phyloP scores from a whole-genome alignment of 2,888 invertebrate species.

The Drosophila suboccidentalis region DNA sequence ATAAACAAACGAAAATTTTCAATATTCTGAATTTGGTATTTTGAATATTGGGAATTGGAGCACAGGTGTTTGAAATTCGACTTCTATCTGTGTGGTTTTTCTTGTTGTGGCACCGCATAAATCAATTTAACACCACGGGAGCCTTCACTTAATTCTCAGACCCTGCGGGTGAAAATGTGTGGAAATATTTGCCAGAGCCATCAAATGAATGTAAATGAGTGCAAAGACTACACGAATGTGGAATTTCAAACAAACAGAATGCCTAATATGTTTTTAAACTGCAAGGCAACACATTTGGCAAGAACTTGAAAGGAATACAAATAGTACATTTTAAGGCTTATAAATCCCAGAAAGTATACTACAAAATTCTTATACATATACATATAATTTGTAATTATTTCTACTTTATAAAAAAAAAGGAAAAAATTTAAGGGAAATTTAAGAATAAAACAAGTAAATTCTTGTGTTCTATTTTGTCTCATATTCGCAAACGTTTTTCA shows the following conservation, averaged over 20 bases:
- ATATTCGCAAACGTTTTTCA: no score
- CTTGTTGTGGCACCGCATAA: conserved; percentile 36
- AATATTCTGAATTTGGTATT: conserved; percentile 10
- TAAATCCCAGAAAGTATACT: conserved; percentile 1
- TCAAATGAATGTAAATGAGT: background rate
- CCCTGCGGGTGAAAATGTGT: conserved; percentile 25
- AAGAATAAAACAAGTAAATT: background rate
- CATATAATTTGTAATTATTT: background rate
- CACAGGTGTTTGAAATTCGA: conserved; percentile 69
- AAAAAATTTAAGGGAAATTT: background rate
- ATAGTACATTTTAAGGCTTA: background rate
- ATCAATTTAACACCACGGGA: conserved; percentile 46
- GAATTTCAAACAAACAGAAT: conserved; percentile 24
- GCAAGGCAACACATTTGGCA: conserved; percentile 14
- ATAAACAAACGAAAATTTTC: conserved; percentile 48
- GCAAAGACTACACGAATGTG: conserved; percentile 7
- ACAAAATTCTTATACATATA: background rate
- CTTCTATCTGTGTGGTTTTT: conserved; percentile 15
- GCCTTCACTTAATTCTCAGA: conserved; percentile 13
- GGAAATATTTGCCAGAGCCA: conserved; percentile 37
- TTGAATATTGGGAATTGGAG: conserved; percentile 45
- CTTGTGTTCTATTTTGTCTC: no score
- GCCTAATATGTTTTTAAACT: conserved; percentile 29
- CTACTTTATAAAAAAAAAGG: background rate
- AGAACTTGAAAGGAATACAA: background rate